Conservation (phyloP, 2,797 vertebrate genomes). For the Alca torda region DNA sequence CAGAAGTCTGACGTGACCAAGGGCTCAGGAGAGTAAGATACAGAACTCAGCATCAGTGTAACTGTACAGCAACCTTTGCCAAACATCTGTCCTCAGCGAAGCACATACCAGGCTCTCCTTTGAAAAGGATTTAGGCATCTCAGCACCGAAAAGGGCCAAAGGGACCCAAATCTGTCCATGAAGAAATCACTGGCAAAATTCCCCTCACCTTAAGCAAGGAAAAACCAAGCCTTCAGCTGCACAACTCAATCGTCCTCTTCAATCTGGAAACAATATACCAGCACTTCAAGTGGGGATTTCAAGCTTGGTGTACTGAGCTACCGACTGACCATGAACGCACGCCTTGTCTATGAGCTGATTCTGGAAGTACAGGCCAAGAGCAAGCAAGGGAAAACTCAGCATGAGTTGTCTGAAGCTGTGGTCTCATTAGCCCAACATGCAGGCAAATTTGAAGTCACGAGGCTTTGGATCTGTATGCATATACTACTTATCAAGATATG, state of each 20-base stretch:
- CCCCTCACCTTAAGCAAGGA: background rate
- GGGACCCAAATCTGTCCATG: background rate
- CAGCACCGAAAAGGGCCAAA: background rate
- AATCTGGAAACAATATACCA: background rate
- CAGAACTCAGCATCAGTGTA: background rate
- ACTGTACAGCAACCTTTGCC: background rate
- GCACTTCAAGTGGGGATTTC: background rate
- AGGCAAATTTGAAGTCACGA: background rate
- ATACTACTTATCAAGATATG: background rate
- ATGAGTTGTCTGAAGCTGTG: background rate
- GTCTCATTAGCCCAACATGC: background rate
- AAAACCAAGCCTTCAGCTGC: background rate
- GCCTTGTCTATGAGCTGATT: background rate
- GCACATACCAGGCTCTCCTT: background rate
- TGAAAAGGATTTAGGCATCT: background rate
- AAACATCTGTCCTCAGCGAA: background rate
- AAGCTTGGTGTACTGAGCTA: background rate
- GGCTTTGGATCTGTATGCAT: background rate
- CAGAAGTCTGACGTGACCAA: background rate
- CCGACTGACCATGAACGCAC: accelerated
- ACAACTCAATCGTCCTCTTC: background rate
- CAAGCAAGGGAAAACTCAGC: background rate
- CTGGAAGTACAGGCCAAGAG: background rate
- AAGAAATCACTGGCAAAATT: background rate
- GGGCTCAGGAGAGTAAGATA: background rate